These are phyloP conservation scores for Pseudorasbora parva DNA, from an alignment of 2,113 vertebrate genomes.

Conservation along the genomic window DNA sequence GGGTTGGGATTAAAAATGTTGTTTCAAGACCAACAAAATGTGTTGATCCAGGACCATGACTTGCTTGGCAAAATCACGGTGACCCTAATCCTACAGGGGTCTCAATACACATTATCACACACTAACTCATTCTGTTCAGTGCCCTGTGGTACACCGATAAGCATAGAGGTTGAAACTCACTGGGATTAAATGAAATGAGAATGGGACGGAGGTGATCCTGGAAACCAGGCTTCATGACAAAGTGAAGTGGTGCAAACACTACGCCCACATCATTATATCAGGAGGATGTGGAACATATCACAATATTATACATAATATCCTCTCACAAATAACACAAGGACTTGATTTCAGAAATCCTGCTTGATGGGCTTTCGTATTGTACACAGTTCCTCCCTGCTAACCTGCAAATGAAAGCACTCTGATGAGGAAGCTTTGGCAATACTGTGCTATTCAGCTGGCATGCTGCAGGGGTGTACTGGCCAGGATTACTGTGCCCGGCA, in stretches of 20 bases:
- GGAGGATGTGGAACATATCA: slow-evolving; percentile 6
- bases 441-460: slow-evolving; percentile 1
- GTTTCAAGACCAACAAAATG: no score
- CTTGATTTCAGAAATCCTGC: slow-evolving; percentile 3
- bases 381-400: slow-evolving; percentile 6
- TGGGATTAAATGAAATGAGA: slow-evolving; percentile 31
- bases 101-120: slow-evolving; percentile 6
- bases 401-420: not conserved
- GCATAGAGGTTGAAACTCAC: not conserved
- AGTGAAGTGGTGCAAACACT: not conserved
- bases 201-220: not conserved
- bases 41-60: no score
- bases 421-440: slow-evolving; percentile 12
- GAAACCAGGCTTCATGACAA: not conserved
- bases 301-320: not conserved
- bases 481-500: not conserved
- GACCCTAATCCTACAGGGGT: not conserved
- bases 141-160: slow-evolving; percentile 35
- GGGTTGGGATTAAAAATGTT: no score
- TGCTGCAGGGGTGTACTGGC: slow-evolving; percentile 12
- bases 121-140: slow-evolving; percentile 1
- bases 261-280: not conserved
- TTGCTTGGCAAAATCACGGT: no score
- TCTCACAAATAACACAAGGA: not conserved
- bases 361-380: not conserved